A percentile compares a stretch with the other conserved stretches of the same genome.
Evolutionary conservation across 1,140 invertebrate species (phyloP).

Genomic region (Orchesella cincta): DNA sequence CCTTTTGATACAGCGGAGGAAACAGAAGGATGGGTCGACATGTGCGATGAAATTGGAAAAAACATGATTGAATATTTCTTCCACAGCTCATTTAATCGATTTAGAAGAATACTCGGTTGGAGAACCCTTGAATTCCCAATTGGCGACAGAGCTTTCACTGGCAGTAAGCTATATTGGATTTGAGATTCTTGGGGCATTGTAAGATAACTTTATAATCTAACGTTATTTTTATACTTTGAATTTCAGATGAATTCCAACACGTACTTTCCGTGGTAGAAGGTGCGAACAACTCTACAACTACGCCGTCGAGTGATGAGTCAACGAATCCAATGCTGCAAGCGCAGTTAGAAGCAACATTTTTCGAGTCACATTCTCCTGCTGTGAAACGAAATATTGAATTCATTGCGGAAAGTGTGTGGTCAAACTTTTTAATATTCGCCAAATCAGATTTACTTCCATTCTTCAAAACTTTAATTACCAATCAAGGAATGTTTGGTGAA

Average conservation of each 20-base stretch:
- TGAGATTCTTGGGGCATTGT: too few species aligned
- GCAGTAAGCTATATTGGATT: too few species aligned
- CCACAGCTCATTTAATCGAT: not conserved
- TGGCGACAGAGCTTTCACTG: not conserved
- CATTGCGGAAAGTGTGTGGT: slow-evolving; percentile 71
- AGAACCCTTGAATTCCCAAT: not conserved
- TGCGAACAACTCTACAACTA: not conserved
- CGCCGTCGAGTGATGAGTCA: too few species aligned
- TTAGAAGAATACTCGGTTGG: slow-evolving; percentile 3
- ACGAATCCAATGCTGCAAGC: slow-evolving; percentile 56
- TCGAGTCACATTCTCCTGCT: slow-evolving; percentile 73
- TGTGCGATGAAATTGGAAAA: not conserved
- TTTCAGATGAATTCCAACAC: slow-evolving; percentile 1
- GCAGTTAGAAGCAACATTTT: slow-evolving; percentile 73
- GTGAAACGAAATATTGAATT: slow-evolving; percentile 73
- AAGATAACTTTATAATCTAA: too few species aligned
- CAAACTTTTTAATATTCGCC: slow-evolving; percentile 70
- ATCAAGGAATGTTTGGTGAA: slow-evolving; percentile 50
- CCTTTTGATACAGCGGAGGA: not conserved
- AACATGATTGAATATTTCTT: not conserved
- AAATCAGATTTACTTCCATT: slow-evolving; percentile 53
- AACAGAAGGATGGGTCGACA: not conserved
- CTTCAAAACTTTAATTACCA: slow-evolving; percentile 4
- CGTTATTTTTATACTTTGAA: not conserved
- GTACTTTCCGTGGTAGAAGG: slow-evolving; percentile 27